A percentile compares a stretch with the other conserved stretches of the same genome.
Evolutionary conservation across 2,888 invertebrate genomes (phyloP).

Genomic region (Drosophila helvetica): DNA sequence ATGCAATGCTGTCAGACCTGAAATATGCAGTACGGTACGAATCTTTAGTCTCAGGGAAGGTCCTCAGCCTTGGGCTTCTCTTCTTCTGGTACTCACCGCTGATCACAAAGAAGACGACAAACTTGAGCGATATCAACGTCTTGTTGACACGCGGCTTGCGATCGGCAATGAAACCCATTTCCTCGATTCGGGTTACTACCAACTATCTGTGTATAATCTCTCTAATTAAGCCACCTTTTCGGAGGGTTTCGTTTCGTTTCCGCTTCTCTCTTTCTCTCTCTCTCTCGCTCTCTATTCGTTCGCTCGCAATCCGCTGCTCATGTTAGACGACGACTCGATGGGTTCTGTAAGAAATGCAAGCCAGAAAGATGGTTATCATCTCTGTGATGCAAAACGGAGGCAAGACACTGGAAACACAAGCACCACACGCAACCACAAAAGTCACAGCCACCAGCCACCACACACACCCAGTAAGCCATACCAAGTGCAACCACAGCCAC

Average conservation of each 20-base stretch:
- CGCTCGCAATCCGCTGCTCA: conserved; percentile 33
- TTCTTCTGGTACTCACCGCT: conserved; percentile 86
- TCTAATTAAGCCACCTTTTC: conserved; percentile 31
- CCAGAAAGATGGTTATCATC: conserved; percentile 2
- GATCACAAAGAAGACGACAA: conserved; percentile 92
- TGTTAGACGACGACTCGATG: conserved; percentile 32
- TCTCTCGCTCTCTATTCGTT: conserved; percentile 19
- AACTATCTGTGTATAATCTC: conserved; percentile 37
- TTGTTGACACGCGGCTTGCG: conserved; percentile 86
- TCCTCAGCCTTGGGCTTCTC: too few relatives aligned
- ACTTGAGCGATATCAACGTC: conserved; percentile 91
- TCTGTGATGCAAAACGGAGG: background rate
- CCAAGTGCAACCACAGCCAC: background rate
- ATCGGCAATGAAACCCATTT: conserved; percentile 79
- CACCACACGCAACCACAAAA: conserved; percentile 41
- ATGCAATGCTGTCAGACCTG: conserved; percentile 92
- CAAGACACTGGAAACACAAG: conserved; percentile 23
- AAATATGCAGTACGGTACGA: background rate
- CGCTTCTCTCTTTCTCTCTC: conserved; percentile 8
- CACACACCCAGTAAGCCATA: conserved; percentile 33
- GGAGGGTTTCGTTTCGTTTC: conserved; percentile 14
- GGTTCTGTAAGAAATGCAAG: conserved; percentile 27
- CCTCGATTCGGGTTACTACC: conserved; percentile 24
- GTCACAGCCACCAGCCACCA: conserved; percentile 30
- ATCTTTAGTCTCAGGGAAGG: background rate